phyloP scores from a whole-genome alignment of 1,140 invertebrate species.

The Phocides pigmalion region DNA sequence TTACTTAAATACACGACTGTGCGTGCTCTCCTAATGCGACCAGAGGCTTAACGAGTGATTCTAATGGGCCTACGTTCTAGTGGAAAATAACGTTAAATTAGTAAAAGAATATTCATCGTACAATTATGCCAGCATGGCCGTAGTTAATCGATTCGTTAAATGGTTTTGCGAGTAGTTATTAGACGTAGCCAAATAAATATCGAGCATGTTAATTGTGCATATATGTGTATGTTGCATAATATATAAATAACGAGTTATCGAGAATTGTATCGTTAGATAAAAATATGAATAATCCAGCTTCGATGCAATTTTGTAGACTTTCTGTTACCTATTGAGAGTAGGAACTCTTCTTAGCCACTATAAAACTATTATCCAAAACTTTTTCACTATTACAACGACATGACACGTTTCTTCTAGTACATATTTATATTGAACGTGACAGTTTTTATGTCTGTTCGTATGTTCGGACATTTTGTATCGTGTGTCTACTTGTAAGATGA shows the following conservation, averaged over 20 bases:
- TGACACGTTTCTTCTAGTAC: constrained; percentile 47
- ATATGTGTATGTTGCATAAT: constrained; percentile 72
- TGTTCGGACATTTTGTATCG: constrained; percentile 69
- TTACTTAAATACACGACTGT: constrained; percentile 7
- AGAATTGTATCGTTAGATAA: constrained; percentile 77
- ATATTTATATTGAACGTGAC: constrained; percentile 57
- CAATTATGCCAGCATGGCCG: constrained; percentile 62
- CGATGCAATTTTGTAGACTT: constrained; percentile 58
- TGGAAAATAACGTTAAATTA: constrained; percentile 36
- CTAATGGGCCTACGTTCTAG: constrained; percentile 63
- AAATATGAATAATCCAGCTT: constrained; percentile 73
- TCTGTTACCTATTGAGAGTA: constrained; percentile 52
- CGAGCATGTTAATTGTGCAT: constrained; percentile 71
- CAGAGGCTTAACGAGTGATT: constrained; percentile 33
- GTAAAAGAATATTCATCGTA: constrained; percentile 50
- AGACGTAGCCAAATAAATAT: constrained; percentile 75
- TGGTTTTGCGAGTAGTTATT: constrained; percentile 71
- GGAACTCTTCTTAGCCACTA: constrained; percentile 67
- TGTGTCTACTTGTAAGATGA: constrained; percentile 72
- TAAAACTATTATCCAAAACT: constrained; percentile 64
- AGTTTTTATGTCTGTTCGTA: constrained; percentile 54
- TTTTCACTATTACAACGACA: constrained; percentile 69
- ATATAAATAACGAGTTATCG: constrained; percentile 68
- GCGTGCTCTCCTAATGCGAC: constrained; percentile 32
- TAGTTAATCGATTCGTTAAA: constrained; percentile 73